Evolutionary conservation across 2,888 invertebrate genomes (phyloP), one percentile per base, ranked within the genome.

Genomic region (Noctuana brunneofusca): DNA sequence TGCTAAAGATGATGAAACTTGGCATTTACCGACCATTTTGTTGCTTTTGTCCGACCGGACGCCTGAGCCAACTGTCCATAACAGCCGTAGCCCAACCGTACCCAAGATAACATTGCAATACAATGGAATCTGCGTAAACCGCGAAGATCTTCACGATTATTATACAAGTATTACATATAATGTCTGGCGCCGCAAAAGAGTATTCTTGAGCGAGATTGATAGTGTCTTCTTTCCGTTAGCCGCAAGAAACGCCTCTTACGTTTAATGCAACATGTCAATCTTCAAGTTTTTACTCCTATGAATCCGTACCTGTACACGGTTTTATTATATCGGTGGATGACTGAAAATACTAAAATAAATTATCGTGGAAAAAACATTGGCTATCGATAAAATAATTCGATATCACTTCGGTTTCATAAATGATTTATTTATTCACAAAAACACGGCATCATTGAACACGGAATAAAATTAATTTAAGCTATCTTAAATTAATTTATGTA

Each of bases 101-200:
- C 77, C 83, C 75, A 75, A 78, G 68, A 72, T 73, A 67, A 67
- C 41, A 35, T 14, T 75, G 84, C 79, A 83, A 83, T 69, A 82
- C 83, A 84, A 83, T 83, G 79, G 78, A 76, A 81, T 76, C 80
- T 74, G 74, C 75, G 79, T 78, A 80, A 83, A 83, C 81, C 80
- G 76, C 82, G 79, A 69, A 68, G 68, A 75, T 71, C 73, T 71
- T 72, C 69, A 68, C 75, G 68, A 58, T 70, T 65, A 14, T n/a
- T 35, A 24, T 46, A 20, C 22, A 24, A 54, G 9, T 53, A 14
- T 46, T 32, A 11, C 32, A 53, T 59, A 12, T 60, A 59, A 54
- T 22, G n/a, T 16, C 9, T 48, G 22, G 35, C 16, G 32, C 16
- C 32, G 16, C 43, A 59, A 43, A 52, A n/a, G 30, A 52, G 5